Conservation (phyloP, 1,140 invertebrate species). For the Drosophila hydei region DNA sequence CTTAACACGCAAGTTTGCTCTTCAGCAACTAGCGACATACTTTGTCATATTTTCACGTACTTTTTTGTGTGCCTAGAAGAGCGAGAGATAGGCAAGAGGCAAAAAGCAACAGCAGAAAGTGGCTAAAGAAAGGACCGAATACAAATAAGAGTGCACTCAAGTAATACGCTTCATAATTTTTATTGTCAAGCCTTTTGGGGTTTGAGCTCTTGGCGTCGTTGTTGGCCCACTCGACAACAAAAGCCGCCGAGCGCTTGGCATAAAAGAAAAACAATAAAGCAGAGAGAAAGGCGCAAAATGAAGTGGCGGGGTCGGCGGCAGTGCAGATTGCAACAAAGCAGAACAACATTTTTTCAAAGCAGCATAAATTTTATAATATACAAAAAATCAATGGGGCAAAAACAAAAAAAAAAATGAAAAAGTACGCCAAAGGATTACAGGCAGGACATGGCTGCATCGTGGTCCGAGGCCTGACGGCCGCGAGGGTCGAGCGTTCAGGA, state of each 20-base stretch:
- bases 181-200: slow-evolving; percentile 53
- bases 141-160: slow-evolving; percentile 60
- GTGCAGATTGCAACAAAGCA: slow-evolving; percentile 50
- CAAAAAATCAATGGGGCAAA: slow-evolving; percentile 36
- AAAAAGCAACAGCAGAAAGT: slow-evolving; percentile 29
- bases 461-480: neutral
- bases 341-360: slow-evolving; percentile 40
- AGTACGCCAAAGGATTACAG: slow-evolving; percentile 40
- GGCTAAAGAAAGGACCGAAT: slow-evolving; percentile 46
- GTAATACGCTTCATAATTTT: slow-evolving; percentile 63
- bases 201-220: slow-evolving; percentile 38
- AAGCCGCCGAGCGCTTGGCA: slow-evolving; percentile 43
- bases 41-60: slow-evolving; percentile 39
- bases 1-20: slow-evolving; percentile 56
- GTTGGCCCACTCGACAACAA: slow-evolving; percentile 52
- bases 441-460: slow-evolving; percentile 1
- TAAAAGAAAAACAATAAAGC: slow-evolving; percentile 11
- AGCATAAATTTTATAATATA: slow-evolving; percentile 60
- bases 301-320: slow-evolving; percentile 29
- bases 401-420: neutral
- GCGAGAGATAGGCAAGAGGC: slow-evolving; percentile 15
- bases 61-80: slow-evolving; percentile 23
- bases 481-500: slow-evolving; percentile 12
- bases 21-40: slow-evolving; percentile 50
- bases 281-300: slow-evolving; percentile 42